Evolutionary conservation across 2,888 invertebrate genomes (phyloP), one percentile per base, ranked within the genome.

Genomic region (Dioctria linearis): DNA sequence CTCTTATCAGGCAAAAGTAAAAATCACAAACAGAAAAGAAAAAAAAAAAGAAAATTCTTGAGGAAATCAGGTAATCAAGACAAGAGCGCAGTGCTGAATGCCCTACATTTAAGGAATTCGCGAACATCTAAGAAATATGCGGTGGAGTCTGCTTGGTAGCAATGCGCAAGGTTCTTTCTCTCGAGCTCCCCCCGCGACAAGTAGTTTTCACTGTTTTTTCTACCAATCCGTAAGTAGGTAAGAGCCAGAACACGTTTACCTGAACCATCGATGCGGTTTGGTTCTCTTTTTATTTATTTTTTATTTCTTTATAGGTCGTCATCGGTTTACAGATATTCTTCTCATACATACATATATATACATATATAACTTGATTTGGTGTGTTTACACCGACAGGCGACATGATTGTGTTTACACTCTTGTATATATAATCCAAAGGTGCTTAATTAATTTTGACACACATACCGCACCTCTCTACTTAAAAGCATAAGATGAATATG

Each of bases 371-470:
- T 54, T 54, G 54, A 54, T 54, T 54, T 54, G 54, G 54, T 54
- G n/a, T 54, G 54, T 54, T 54, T 54, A 54, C 54, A 54, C 54
- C n/a, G 54, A 8, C 9, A 6, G 6, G 54, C n/a, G 54, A 8
- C 9, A 6, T 54, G 54, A n/a, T 54, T 54, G 54, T 54, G 73
- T 42, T 13, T 43, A 13, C 13, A 43, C 67, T n/a, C 49, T 37
- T 9, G 67, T 67, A 43, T 43, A 43, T 43, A 42, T 57, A 57
- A 40, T 71, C 59, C 3, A 42, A 73, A 73, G 73, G 73, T 73
- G 73, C 43, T 57, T 73, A 73, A 57, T 73, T 73, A 73, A 73
- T 73, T 73, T 73, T 73, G 73, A 73, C 73, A 73, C 57, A 73
- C 57, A 57, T 73, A 59, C 73, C 73, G 57, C 11, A 42, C 13